phyloP scores from a whole-genome alignment of 2,797 vertebrate species.

The Diceros bicornis region DNA sequence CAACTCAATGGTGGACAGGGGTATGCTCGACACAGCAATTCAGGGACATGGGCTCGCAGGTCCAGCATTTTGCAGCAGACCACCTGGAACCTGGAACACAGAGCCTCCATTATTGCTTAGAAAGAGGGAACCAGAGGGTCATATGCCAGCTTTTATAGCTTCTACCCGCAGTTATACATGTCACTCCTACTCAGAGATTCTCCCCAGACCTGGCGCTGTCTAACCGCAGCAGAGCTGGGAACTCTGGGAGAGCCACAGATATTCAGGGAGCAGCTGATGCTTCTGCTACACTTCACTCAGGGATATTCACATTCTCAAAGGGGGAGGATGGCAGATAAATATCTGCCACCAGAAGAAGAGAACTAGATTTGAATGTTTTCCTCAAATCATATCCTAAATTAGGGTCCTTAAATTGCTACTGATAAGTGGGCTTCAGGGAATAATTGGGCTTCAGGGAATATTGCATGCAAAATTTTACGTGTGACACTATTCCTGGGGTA shows the following conservation, averaged over 20 bases:
- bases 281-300: neutral
- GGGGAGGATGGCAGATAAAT: neutral
- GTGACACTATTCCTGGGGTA: neutral
- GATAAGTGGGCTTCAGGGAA: neutral
- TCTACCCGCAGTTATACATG: neutral
- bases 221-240: neutral
- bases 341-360: neutral
- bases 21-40: neutral
- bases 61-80: neutral
- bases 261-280: neutral
- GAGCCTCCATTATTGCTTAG: neutral
- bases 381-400: neutral
- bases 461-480: neutral
- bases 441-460: neutral
- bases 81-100: neutral
- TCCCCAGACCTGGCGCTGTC: neutral
- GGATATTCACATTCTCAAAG: neutral
- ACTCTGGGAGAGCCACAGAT: neutral
- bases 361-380: neutral
- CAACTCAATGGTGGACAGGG: neutral
- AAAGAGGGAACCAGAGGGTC: neutral
- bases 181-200: neutral
- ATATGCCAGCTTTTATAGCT: neutral
- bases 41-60: neutral
- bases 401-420: neutral